Evolutionary conservation across 2,113 vertebrate genomes (phyloP), one percentile per base, ranked within the genome.

Genomic region (Pseudopipra pipra): DNA sequence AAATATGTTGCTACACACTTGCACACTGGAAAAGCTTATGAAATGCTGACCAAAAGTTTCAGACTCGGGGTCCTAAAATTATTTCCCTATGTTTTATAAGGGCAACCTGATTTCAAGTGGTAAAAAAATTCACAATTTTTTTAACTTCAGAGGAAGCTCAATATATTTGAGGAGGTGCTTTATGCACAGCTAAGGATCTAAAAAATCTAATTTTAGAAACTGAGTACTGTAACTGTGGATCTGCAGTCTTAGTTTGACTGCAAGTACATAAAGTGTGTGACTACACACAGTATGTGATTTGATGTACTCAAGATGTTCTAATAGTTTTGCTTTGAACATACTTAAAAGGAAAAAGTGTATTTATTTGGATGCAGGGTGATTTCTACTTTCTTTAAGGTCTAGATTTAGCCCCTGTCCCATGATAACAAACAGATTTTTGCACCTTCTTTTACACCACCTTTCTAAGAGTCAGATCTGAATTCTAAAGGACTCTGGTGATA

Each of bases 201-300:
- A 93, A 94, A 94, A 83, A 20, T 41, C 24, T 46, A 88, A 87
- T 86, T 87, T 47, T 94, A 87, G 96, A 90, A 97, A 93, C 23
- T 51, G 51, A 85, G n/a, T 54, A 66, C 54, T 95, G 49, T 51
- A 70, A 66, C 43, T 54, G 51, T 79, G 66, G 54, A 89, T 91
- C 55, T 75, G 71, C 84, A 89, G 22, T 89, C 94, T 83, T 56
- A 87, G 49, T 79, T 46, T 89, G 59, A 49, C 90, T 85, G 31
- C n/a, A 88, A 93, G n/a, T 83, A 54, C 72, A 22, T 73, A 73
- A 82, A 85, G 62, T 84, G 55, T 81, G 39, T 93, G 87, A 91
- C 87, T 94, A 27, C 30, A 91, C 16, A 35, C 56, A 79, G 5
- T 56, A 67, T 68, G 74, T 61, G 82, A 70, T 59, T 65, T 89